Conservation (phyloP, 2,888 invertebrate species). For the Plebejus anna region DNA sequence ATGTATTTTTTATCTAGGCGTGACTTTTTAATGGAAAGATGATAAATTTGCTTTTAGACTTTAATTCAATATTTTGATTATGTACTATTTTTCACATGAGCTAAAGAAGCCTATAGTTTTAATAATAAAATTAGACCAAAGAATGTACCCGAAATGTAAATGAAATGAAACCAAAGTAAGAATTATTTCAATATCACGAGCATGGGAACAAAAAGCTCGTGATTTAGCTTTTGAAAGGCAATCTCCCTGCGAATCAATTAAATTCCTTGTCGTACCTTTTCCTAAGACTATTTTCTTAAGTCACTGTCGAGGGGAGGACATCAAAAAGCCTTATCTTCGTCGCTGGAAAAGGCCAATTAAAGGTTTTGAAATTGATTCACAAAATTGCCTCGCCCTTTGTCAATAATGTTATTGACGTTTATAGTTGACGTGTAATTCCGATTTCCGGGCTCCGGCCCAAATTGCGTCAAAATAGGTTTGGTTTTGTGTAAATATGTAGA, state of each 20-base stretch:
- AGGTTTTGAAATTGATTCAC: constrained; percentile 71
- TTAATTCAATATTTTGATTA: background rate
- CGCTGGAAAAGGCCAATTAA: constrained; percentile 66
- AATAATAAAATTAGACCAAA: background rate
- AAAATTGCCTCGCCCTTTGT: constrained; percentile 56
- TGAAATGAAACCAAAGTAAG: background rate
- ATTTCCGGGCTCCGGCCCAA: too few relatives aligned
- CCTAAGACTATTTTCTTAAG: constrained; percentile 58
- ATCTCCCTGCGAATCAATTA: constrained; percentile 66
- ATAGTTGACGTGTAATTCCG: background rate
- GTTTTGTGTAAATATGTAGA: background rate
- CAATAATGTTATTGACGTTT: constrained; percentile 63
- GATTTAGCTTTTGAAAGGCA: constrained; percentile 47
- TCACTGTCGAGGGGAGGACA: constrained; percentile 47
- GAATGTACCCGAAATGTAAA: background rate
- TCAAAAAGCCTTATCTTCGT: constrained; percentile 51
- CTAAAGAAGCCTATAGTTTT: background rate
- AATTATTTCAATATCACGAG: constrained; percentile 39
- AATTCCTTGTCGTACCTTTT: constrained; percentile 64
- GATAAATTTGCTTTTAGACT: background rate
- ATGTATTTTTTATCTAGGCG: background rate
- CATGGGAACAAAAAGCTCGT: constrained; percentile 35
- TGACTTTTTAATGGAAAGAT: too few relatives aligned
- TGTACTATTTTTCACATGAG: background rate
- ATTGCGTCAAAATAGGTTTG: constrained; percentile 6